These are phyloP conservation scores for Falco naumanni DNA, from an alignment of 2,797 vertebrate species.

Conservation along the genomic window DNA sequence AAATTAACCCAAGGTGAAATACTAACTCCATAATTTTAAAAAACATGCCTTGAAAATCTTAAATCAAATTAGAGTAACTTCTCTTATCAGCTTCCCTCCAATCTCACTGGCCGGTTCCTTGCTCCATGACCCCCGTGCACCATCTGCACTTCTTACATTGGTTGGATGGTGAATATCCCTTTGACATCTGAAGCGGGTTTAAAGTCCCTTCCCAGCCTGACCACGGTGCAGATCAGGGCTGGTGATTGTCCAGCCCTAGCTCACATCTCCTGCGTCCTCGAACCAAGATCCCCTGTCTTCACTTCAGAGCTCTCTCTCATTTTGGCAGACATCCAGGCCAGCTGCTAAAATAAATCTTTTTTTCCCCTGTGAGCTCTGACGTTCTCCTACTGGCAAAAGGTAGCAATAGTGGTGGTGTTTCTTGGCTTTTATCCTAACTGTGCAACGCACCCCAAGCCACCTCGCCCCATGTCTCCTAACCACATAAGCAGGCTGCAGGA, in stretches of 20 bases:
- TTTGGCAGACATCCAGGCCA: slow-evolving; percentile 45
- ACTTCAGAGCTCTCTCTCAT: neutral
- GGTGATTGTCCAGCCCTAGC: neutral
- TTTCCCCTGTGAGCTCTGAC: neutral
- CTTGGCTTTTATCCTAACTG: slow-evolving; percentile 45
- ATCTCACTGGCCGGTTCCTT: neutral
- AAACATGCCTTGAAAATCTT: neutral
- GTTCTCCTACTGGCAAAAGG: slow-evolving; percentile 30
- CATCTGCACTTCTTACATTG: fast-evolving
- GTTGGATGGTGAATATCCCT: neutral
- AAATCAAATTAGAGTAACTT: neutral
- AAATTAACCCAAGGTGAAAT: neutral
- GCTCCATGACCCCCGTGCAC: neutral
- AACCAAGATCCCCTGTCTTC: neutral
- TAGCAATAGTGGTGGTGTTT: neutral
- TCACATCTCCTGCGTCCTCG: neutral
- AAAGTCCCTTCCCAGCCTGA: neutral
- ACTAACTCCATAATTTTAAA: neutral
- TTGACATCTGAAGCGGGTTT: neutral
- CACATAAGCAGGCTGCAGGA: neutral
- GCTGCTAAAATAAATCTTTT: slow-evolving; percentile 43
- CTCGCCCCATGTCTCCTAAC: neutral
- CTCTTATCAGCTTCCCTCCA: neutral
- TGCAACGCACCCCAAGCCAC: neutral
- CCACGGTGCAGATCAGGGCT: neutral